These are phyloP conservation scores for Brotula barbata DNA, from an alignment of 2,797 vertebrate genomes.

Conservation along the genomic window DNA sequence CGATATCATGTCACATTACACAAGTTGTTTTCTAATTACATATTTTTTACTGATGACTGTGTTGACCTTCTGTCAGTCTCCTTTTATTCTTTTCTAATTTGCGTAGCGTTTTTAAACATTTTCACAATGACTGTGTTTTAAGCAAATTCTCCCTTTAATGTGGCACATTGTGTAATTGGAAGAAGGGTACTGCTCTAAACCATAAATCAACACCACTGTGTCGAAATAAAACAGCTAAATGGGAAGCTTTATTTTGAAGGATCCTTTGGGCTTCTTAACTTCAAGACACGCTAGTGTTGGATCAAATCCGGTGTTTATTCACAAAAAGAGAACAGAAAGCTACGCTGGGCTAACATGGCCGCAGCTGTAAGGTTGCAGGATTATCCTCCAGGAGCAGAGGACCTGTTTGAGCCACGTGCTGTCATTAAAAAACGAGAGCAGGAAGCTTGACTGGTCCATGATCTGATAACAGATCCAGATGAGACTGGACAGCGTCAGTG, in stretches of 20 bases:
- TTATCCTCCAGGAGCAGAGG: too few species aligned
- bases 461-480: too few species aligned
- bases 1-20: not conserved
- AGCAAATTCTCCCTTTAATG: not conserved
- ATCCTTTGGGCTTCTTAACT: constrained; percentile 1
- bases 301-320: constrained; percentile 21
- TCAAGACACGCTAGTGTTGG: constrained; percentile 11
- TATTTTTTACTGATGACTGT: too few species aligned
- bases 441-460: too few species aligned
- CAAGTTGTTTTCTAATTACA: too few species aligned
- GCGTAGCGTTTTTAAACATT: constrained; percentile 9
- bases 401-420: too few species aligned
- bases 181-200: constrained; percentile 19
- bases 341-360: too few species aligned
- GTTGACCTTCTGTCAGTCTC: not conserved
- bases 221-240: constrained; percentile 25
- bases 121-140: not conserved
- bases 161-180: constrained; percentile 17
- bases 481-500: too few species aligned
- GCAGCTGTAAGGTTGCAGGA: too few species aligned
- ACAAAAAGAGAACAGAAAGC: too few species aligned
- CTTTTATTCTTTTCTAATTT: not conserved
- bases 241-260: constrained; percentile 26
- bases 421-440: too few species aligned
- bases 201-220: constrained; percentile 25